These are phyloP conservation scores for Coracopsis vasa DNA, from an alignment of 2,113 vertebrate genomes.

Conservation along the genomic window DNA sequence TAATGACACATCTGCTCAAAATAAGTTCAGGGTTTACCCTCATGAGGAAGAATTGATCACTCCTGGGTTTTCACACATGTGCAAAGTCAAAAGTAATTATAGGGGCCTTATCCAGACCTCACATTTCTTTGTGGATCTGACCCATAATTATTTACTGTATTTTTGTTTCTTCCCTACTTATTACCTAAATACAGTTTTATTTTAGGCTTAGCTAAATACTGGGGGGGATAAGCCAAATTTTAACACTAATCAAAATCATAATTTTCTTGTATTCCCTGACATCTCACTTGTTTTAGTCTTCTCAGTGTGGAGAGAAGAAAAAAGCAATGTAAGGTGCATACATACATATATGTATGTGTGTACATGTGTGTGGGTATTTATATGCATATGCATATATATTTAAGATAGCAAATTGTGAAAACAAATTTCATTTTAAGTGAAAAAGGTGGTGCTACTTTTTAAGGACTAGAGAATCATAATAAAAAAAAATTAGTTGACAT, in stretches of 20 bases:
- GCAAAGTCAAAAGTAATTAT: not conserved
- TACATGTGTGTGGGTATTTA: not conserved
- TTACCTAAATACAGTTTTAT: not conserved
- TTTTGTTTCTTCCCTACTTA: not conserved
- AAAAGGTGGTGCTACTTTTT: not conserved
- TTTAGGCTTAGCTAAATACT: not conserved
- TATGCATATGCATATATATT: not conserved
- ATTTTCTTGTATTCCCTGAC: not conserved
- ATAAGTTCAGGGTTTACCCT: not conserved
- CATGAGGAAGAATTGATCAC: not conserved
- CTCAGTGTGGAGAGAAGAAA: not conserved
- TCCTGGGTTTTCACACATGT: not conserved
- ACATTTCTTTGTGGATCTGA: not conserved
- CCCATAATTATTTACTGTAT: not conserved
- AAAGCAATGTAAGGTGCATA: not conserved
- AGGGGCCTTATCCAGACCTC: not conserved
- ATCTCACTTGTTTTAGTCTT: not conserved
- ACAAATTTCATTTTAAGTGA: not conserved
- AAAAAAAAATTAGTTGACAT: not conserved
- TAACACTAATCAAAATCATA: not conserved
- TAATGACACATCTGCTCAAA: not conserved
- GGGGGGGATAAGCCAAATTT: not conserved
- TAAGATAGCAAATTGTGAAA: not conserved
- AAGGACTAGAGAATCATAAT: not conserved
- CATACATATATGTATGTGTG: not conserved